Base-by-base conservation (phyloP, 2,113 vertebrate species). In the Dipodomys ordii region DNA sequence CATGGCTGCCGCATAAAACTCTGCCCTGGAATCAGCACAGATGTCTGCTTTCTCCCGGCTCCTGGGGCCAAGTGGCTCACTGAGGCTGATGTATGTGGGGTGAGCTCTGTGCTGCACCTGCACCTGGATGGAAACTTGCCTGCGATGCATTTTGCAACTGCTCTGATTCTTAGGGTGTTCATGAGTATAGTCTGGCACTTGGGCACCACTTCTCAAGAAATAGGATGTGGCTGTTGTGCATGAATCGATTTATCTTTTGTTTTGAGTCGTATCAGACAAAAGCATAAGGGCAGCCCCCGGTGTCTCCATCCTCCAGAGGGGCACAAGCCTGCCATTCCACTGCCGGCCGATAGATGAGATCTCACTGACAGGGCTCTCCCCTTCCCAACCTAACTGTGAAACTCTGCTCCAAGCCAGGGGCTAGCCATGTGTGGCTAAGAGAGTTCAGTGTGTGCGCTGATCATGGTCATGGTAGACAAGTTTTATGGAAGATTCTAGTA, bases 401-500 rank as follows among this genome's bases (percentile, higher is more conserved):
- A 44, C 28, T 32, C 20, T 11, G 12, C 16, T 46, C 9, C 0
- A 6, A 53, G 78, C 25, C 28, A 53, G 73, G 32, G n/a, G 22
- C 53, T 25, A 11, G 74, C 20, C 27, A 0, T 23, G n/a, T 57
- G 73, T 65, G n/a, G n/a, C 88, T 35, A 6, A 39, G 0, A 44
- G 44, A 28, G 85, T 53, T 60, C 39, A 65, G 35, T 60, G 5
- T 19, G 53, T 71, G 35, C 32, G 13, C 3, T 19, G 27, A 20
- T 68, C 32, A 10, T 18, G 18, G 6, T 4, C 28, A 19, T 15
- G 3, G 57, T 10, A 77, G 60, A 35, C 18, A 1, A 23, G 62
- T 25, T 44, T 65, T 68, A 16, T 5, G 32, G 16, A 2, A 0
- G 0, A 1, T 4, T 3, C n/a, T 25, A 1, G 20, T 18, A 0